Evolutionary conservation across 2,888 invertebrate genomes (phyloP).

Genomic region (Acheta domesticus): DNA sequence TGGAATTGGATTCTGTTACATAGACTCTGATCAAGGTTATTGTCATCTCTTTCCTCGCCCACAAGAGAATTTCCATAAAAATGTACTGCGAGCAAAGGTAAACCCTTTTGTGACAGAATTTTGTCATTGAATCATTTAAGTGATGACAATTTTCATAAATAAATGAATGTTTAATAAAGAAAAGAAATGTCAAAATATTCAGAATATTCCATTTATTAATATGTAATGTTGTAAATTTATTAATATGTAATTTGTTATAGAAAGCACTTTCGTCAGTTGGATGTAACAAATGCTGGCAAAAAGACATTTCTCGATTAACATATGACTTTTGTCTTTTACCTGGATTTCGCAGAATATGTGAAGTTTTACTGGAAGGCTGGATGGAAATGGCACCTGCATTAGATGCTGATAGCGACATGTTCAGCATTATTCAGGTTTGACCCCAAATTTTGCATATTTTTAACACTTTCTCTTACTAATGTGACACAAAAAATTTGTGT

Average conservation of each 20-base stretch:
- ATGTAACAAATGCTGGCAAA: conserved; percentile 1
- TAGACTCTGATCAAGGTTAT: conserved; percentile 40
- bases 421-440: conserved; percentile 42
- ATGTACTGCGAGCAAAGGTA: conserved; percentile 38
- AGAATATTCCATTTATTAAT: too few relatives aligned
- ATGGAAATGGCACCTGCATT: conserved; percentile 41
- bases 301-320: conserved; percentile 11
- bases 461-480: too few relatives aligned
- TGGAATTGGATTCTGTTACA: conserved; percentile 41
- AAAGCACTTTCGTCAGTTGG: not conserved
- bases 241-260: too few relatives aligned
- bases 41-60: conserved; percentile 44
- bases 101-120: not conserved
- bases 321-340: conserved; percentile 42
- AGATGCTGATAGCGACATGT: conserved; percentile 43
- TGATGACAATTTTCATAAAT: not conserved
- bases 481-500: too few relatives aligned
- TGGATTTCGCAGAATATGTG: conserved; percentile 42
- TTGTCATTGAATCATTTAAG: not conserved
- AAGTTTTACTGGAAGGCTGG: conserved; percentile 41
- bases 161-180: too few relatives aligned
- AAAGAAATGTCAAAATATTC: too few relatives aligned
- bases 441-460: not conserved
- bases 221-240: too few relatives aligned
- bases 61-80: conserved; percentile 35